Base-by-base conservation (phyloP, 2,113 vertebrate genomes). In the Grantiella picta region DNA sequence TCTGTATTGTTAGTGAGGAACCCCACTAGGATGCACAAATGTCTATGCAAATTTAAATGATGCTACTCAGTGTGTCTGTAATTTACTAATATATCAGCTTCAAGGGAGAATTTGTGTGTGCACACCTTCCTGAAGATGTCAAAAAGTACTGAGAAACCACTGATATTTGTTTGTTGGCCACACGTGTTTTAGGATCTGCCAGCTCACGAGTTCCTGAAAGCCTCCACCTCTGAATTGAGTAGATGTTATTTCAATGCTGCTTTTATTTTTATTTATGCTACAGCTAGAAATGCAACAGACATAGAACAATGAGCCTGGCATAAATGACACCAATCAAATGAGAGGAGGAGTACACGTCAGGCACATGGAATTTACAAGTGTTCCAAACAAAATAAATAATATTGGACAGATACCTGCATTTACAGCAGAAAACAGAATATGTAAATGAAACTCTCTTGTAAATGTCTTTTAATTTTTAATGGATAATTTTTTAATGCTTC, bases 21-120 rank as follows among this genome's bases (percentile, higher is more conserved):
- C 35, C 35, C 38, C 22, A 66, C 20, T 38, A 85, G 63, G 56
- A 66, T 86, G 36, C 2, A 40, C 12, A 78, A 91, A 54, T 7
- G 0, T 60, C 10, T 45, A 15, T 80, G 42, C 56, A 57, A 82
- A 19, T 49, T 56, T 76, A 72, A 85, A 70, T 28, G 24, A 54
- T 53, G 27, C 1, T 5, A 76, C 16, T 76, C 47, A 47, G 2
- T 0, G 0, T 38, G 23, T 53, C 23, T 89, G 36, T 63, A 76
- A 69, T 84, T 81, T 52, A 52, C 25, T 64, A 15, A 35, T 72
- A 5, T 29, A 65, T 69, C 40, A 57, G 2, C 25, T 65, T 69
- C 19, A 9, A 57, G 25, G 19, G 5, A 45, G 10, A 42, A 42
- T 89, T 52, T 82, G 20, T 16, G n/a, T 6, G 5, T 57, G 25